Evolutionary conservation across 2,113 vertebrate species (phyloP), one percentile per base, ranked within the genome.

Genomic region (Nyctibius bracteatus): DNA sequence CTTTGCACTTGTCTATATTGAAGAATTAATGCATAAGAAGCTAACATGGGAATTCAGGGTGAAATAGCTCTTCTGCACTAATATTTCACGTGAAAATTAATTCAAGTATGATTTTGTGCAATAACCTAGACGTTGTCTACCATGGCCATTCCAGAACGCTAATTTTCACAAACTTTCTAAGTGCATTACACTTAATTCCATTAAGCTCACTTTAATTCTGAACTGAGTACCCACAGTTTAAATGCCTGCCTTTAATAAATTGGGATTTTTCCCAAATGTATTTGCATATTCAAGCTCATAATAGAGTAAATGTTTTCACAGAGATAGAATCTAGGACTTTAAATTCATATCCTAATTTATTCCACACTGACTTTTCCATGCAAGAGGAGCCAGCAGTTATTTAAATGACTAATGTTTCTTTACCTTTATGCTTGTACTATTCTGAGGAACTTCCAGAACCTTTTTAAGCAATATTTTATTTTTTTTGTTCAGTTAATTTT

Each of bases 211-310:
- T 91, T 84, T 67, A 90, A 87, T 81, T 93, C 84, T 85, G 70
- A 94, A 90, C 52, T 27, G 21, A 57, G 28, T 44, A 79, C 12
- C 21, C 52, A 57, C 12, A 72, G 49, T 79, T 96, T 79, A 91
- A 93, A 91, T 72, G 75, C 52, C 30, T 93, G 70, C 16, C 55
- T 90, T 90, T 79, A 91, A 84, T 94, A 84, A 94, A 85, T 3
- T 91, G 43, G 90, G 95, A 85, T 94, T 91, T 91, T 89, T 91
- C 73, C 78, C 68, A 81, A 84, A 87, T 47, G 17, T 59, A 89
- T 93, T 90, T 96, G 70, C 90, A 91, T 87, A 85, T 82, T 82
- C 47, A 79, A 61, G 39, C 43, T 68, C 0, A 0, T 47, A 93
- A 62, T 10, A 88, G 30, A 90, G 12, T 41, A 70, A 92, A 84